Evolutionary conservation across 2,888 invertebrate species (phyloP), one percentile per base, ranked within the genome.

Genomic region (Stegophylla sp.): DNA sequence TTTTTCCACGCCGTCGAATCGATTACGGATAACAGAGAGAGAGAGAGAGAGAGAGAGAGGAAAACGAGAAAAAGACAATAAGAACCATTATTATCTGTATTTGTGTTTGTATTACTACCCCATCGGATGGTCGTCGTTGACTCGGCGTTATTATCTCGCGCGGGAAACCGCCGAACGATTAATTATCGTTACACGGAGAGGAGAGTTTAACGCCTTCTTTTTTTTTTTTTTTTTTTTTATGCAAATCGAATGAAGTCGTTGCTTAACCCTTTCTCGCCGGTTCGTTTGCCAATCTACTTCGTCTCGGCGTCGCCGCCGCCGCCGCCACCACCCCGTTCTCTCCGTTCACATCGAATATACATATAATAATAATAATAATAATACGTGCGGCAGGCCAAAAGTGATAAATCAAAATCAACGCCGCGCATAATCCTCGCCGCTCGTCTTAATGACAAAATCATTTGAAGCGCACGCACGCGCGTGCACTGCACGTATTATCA

Each of bases 401-500:
- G 77, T 45, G 77, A 77, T 77, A 77, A 77, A 77, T 77, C 77
- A 77, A 77, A 77, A 77, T 77, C 77, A 67, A 69, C 66, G 66
- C 59, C 66, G 66, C 59, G 12, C 79, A 51, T 61, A 69, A 69
- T 69, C 69, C 77, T 7, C 34, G 34, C 34, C 34, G 34, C 34
- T 61, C 61, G 67, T 79, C 79, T 79, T 79, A 79, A 79, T 71
- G 79, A 71, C 79, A 61, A 79, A 51, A 79, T 79, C 79, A 61
- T 51, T 48, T 51, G 48, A 61, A 56, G 66, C 66, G 64, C 67
- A 28, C 28, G 43, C 67, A 41, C 59, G 13, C 77, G 23, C 7
- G 7, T 23, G 9, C 17, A 10, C 23, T 28, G 48, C n/a, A 67
- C 28, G n/a, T n/a, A n/a, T n/a, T n/a, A n/a, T n/a, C n/a, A n/a